Conservation (phyloP, 2,888 invertebrate species). For the Eledone cirrhosa region DNA sequence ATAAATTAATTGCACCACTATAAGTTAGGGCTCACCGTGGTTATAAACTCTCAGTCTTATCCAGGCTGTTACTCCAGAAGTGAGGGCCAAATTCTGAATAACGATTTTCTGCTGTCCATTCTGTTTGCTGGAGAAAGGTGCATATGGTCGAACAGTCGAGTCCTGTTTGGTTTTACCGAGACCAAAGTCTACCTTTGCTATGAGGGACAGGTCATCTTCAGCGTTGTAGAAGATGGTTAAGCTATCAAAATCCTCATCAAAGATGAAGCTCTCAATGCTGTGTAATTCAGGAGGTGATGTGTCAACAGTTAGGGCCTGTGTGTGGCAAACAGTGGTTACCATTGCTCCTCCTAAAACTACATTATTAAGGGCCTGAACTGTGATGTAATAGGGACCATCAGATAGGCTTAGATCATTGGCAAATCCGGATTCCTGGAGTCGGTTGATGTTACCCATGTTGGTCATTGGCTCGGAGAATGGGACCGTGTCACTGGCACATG, state of each 20-base stretch:
- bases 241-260: slow-evolving; percentile 50
- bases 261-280: slow-evolving; percentile 44
- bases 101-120: slow-evolving; percentile 38
- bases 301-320: slow-evolving; percentile 47
- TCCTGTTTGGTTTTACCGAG: slow-evolving; percentile 50
- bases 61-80: slow-evolving; percentile 52
- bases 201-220: slow-evolving; percentile 41
- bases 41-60: slow-evolving; percentile 48
- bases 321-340: slow-evolving; percentile 52
- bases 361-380: slow-evolving; percentile 47
- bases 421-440: slow-evolving; percentile 21
- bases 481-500: slow-evolving; percentile 35
- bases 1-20: no score
- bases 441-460: slow-evolving; percentile 32
- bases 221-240: slow-evolving; percentile 48
- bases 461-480: slow-evolving; percentile 39
- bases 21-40: slow-evolving; percentile 41
- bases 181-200: slow-evolving; percentile 48
- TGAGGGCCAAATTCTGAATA: slow-evolving; percentile 45
- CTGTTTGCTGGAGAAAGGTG: slow-evolving; percentile 30
- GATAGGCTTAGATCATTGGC: slow-evolving; percentile 42
- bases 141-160: slow-evolving; percentile 41
- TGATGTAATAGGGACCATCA: slow-evolving; percentile 51
- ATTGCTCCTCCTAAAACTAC: slow-evolving; percentile 40
- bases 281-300: slow-evolving; percentile 46